Percentiles rank a stretch among this genome's conserved stretches.
Conservation (phyloP, 2,888 invertebrate genomes). For the Hirtodrosophila duncani region DNA sequence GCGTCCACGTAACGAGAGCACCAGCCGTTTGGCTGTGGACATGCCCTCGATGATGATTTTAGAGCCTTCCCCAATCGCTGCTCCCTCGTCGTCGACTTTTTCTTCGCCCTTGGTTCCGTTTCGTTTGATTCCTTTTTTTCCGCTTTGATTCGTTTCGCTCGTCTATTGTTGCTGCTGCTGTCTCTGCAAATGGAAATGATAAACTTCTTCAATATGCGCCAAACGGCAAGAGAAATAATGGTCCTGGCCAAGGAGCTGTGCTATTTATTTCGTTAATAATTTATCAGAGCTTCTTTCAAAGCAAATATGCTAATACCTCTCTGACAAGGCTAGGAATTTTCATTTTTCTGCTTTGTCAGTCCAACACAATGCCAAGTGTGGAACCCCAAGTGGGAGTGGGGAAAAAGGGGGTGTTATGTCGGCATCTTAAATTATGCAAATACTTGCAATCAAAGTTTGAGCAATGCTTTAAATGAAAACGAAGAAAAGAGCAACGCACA, state of each 20-base stretch:
- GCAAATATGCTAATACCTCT: conserved; percentile 63
- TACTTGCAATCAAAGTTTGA: conserved; percentile 67
- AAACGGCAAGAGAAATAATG: conserved; percentile 16
- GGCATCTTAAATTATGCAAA: conserved; percentile 68
- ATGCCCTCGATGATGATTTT: conserved; percentile 75
- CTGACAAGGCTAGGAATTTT: conserved; percentile 48
- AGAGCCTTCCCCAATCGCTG: conserved; percentile 1
- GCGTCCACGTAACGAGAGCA: conserved; percentile 81
- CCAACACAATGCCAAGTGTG: conserved; percentile 19
- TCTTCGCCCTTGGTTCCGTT: neutral
- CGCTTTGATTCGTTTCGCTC: conserved; percentile 12
- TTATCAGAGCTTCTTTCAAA: conserved; percentile 53
- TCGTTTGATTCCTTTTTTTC: neutral
- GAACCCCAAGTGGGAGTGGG: neutral
- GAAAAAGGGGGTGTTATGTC: conserved; percentile 9
- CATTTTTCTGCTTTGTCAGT: conserved; percentile 55
- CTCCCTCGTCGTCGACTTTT: no score
- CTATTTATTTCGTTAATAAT: conserved; percentile 69
- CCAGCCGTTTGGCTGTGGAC: conserved; percentile 83
- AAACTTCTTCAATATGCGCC: conserved; percentile 57
- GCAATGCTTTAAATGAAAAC: conserved; percentile 33
- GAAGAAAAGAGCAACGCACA: conserved; percentile 24
- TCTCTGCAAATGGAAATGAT: conserved; percentile 59
- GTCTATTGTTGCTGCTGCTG: conserved; percentile 49
- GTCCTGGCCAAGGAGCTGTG: conserved; percentile 10